A percentile compares a stretch with the other conserved stretches of the same genome.
Conservation (phyloP, 2,888 invertebrate genomes). For the Drosophila birchii region DNA sequence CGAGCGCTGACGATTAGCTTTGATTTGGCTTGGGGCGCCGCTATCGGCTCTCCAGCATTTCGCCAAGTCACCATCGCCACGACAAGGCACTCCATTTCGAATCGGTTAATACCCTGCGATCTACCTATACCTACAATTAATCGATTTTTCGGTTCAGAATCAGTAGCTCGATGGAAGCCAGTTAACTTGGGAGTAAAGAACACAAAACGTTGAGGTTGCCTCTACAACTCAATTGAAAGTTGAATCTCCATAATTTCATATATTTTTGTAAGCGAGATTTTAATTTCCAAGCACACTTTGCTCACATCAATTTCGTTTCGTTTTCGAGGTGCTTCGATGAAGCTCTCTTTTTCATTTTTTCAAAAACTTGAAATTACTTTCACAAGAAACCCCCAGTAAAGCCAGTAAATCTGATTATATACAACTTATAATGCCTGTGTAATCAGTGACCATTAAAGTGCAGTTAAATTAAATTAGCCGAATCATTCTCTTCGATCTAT, state of each 20-base stretch:
- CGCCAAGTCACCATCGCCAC: slow-evolving; percentile 1
- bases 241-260: neutral
- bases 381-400: neutral
- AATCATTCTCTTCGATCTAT: slow-evolving; percentile 29
- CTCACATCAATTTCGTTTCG: too few relatives aligned
- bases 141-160: neutral
- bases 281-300: neutral
- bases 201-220: neutral
- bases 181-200: neutral
- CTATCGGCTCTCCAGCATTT: slow-evolving; percentile 10
- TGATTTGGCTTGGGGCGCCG: slow-evolving; percentile 24
- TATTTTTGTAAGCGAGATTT: neutral
- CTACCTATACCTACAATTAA: neutral
- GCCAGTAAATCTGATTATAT: neutral
- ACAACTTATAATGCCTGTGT: neutral
- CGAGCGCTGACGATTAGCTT: slow-evolving; percentile 31
- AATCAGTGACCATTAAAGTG: slow-evolving; percentile 8
- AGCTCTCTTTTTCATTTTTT: too few relatives aligned
- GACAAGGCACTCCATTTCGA: neutral
- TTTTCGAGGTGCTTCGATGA: too few relatives aligned
- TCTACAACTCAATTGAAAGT: neutral
- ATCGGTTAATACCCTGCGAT: slow-evolving; percentile 12
- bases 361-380: too few relatives aligned
- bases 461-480: slow-evolving; percentile 32
- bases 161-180: neutral